Percentiles rank a stretch among this genome's conserved stretches.
Evolutionary conservation across 2,888 invertebrate genomes (phyloP).

Genomic region (Dermolepida albohirtum): DNA sequence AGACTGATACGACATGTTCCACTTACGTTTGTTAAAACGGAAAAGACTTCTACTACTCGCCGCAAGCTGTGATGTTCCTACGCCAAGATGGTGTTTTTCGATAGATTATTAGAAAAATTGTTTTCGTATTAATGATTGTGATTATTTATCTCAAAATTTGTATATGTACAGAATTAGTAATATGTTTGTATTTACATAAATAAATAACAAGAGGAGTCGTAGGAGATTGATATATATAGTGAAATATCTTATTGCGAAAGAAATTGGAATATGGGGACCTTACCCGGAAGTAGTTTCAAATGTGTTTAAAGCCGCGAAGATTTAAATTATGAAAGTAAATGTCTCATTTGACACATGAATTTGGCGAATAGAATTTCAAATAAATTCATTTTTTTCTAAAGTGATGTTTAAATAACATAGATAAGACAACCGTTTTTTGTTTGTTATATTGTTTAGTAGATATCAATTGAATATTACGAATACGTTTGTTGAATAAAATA

Average conservation of each 20-base stretch:
- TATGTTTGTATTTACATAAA: neutral
- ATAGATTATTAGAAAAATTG: neutral
- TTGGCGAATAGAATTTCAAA: constrained; percentile 45
- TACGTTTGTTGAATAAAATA: too few relatives aligned
- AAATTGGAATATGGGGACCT: constrained; percentile 45
- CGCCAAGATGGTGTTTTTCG: constrained; percentile 55
- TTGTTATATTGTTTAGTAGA: too few relatives aligned
- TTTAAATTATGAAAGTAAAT: constrained; percentile 47
- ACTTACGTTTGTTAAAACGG: constrained; percentile 80
- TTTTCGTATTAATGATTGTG: neutral
- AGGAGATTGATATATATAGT: constrained; percentile 21
- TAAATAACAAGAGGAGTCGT: constrained; percentile 11
- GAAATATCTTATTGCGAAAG: constrained; percentile 42
- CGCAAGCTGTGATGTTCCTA: constrained; percentile 64
- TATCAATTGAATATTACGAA: too few relatives aligned
- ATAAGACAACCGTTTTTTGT: too few relatives aligned
- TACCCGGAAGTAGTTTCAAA: constrained; percentile 50
- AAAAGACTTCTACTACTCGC: constrained; percentile 68
- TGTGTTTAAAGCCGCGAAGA: constrained; percentile 49
- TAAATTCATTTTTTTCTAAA: constrained; percentile 41
- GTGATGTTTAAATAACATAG: neutral
- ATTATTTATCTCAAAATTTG: neutral
- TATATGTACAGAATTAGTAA: neutral
- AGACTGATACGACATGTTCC: constrained; percentile 85
- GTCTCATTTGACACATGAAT: constrained; percentile 53